phyloP scores from a whole-genome alignment of 2,888 invertebrate species.

The Meloe dianella region DNA sequence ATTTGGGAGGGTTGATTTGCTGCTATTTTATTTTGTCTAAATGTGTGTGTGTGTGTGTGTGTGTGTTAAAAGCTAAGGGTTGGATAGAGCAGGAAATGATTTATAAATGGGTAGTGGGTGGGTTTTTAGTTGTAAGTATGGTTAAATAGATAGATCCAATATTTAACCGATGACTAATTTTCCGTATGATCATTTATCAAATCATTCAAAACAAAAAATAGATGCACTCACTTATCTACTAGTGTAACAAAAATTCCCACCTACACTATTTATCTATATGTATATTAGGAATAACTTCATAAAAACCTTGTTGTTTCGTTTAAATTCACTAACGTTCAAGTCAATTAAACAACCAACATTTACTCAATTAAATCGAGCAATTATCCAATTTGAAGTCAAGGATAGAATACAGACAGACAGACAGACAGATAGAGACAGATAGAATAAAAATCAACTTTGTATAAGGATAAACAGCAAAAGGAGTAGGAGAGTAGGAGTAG shows the following conservation, averaged over 20 bases:
- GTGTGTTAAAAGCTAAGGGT: background rate
- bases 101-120: background rate
- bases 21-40: too few relatives aligned
- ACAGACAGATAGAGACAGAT: constrained; percentile 10
- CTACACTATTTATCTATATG: too few relatives aligned
- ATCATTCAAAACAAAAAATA: too few relatives aligned
- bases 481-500: too few relatives aligned
- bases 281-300: background rate
- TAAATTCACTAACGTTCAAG: background rate
- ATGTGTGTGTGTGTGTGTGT: too few relatives aligned
- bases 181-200: too few relatives aligned
- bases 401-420: background rate
- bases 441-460: background rate
- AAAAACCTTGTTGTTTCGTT: background rate
- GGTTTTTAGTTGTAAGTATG: background rate
- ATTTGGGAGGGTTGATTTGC: too few relatives aligned
- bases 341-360: constrained; percentile 8
- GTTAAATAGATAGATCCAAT: background rate
- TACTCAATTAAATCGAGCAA: constrained; percentile 28
- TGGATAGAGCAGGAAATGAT: too few relatives aligned
- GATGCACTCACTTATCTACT: too few relatives aligned
- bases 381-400: constrained; percentile 24
- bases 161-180: too few relatives aligned
- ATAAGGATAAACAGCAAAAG: too few relatives aligned
- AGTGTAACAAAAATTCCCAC: too few relatives aligned